Base-by-base conservation (phyloP, 2,113 vertebrate species). In the Takifugu bimaculatus region DNA sequence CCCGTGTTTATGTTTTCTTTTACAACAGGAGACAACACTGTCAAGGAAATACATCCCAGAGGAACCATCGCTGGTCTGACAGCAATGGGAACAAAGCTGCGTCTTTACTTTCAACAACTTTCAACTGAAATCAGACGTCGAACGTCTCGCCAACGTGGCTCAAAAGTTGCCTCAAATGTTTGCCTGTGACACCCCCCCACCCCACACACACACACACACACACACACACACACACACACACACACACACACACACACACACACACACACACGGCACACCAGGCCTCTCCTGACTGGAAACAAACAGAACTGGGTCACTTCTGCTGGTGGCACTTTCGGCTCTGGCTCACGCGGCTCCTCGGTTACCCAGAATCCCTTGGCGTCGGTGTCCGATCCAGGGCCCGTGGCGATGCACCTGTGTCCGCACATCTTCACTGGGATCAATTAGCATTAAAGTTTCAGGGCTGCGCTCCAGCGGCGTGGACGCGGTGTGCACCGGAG, bases 391-490 rank as follows among this genome's bases (percentile, higher is more conserved):
- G 68, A 71, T 82, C 74, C 70, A 75, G 63, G 72, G 73, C 85
- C 87, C 49, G 71, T 61, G 82, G 90, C 88, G 78, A 84, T 83
- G 87, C 87, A 90, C 86, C 90, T 90, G 89, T 84, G 87, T 88
- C 88, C 72, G 75, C 78, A 73, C 74, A 65, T 65, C 82, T 88
- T 89, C 83, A 77, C 85, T 81, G 88, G 88, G 87, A 91, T 91
- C 87, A 91, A 88, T 91, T 91, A 89, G 80, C 85, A 90, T 90
- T 87, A 87, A 87, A 85, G 83, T 90, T 90, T 86, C 78, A 88
- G 78, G 64, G 70, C 60, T 60, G 63, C 61, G 66, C 72, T 80
- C 72, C 68, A 26, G 42, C 68, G 54, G 80, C 80, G 74, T 79
- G 73, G 74, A 84, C 81, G 82, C 44, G 71, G 77, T 77, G 84